Percentiles rank a stretch among this genome's conserved stretches.
Conservation (phyloP, 2,888 invertebrate species). For the Mesorhabditis sp. region DNA sequence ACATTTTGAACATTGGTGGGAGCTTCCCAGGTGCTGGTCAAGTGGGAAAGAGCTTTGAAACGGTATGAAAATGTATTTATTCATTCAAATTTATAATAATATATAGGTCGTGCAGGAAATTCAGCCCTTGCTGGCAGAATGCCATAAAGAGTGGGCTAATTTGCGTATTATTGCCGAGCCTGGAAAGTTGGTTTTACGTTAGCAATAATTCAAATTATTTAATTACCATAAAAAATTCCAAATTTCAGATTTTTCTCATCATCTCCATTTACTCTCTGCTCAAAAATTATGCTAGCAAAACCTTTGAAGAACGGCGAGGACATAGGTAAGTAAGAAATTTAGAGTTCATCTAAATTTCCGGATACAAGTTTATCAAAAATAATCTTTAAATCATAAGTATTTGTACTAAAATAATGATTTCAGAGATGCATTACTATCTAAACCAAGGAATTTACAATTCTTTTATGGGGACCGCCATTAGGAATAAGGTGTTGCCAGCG, state of each 20-base stretch:
- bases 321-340: background rate
- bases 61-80: background rate
- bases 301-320: too few species aligned
- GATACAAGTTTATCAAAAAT: too few species aligned
- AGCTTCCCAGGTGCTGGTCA: constrained; percentile 3
- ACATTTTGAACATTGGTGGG: background rate
- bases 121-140: background rate
- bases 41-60: background rate
- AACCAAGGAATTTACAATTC: background rate
- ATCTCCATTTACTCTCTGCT: constrained; percentile 2
- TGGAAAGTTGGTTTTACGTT: background rate
- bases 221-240: background rate
- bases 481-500: background rate
- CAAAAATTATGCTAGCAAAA: background rate
- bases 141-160: background rate
- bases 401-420: too few species aligned
- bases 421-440: background rate
- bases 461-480: background rate
- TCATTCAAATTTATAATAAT: background rate
- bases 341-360: background rate
- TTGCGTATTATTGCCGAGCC: background rate
- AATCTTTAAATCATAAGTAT: too few species aligned
- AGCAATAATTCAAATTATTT: too few species aligned
- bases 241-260: background rate
- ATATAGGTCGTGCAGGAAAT: background rate